Evolutionary conservation across 2,113 vertebrate species (phyloP).

Genomic region (Orthonyx spaldingii): DNA sequence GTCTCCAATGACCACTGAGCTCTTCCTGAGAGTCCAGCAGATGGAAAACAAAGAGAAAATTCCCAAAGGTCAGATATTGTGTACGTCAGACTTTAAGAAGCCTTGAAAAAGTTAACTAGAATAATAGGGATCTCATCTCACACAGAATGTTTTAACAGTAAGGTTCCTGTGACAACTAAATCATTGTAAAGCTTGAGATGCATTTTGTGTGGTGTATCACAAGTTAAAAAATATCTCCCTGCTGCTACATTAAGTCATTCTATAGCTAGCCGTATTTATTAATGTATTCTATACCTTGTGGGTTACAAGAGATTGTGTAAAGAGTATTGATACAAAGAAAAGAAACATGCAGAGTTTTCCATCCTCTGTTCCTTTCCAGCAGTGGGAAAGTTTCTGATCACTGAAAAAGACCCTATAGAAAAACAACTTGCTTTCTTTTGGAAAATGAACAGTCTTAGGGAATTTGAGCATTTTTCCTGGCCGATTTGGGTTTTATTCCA

Average conservation of each 20-base stretch:
- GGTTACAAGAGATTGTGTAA: background rate
- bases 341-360: background rate
- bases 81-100: background rate
- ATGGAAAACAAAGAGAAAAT: background rate
- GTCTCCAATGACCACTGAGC: background rate
- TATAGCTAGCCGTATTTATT: background rate
- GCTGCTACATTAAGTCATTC: background rate
- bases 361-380: background rate
- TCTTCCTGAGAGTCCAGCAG: background rate
- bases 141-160: background rate
- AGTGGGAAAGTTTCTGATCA: background rate
- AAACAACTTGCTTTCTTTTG: background rate
- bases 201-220: background rate
- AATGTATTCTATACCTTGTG: background rate
- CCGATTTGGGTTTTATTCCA: background rate
- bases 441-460: background rate
- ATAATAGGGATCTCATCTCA: background rate
- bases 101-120: background rate
- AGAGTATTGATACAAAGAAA: background rate
- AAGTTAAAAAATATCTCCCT: background rate
- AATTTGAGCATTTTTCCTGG: background rate
- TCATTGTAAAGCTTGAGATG: background rate
- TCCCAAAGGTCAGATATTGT: background rate
- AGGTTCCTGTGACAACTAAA: background rate
- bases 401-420: background rate